Evolutionary conservation across 2,113 vertebrate genomes (phyloP).

Genomic region (Sprattus sprattus): DNA sequence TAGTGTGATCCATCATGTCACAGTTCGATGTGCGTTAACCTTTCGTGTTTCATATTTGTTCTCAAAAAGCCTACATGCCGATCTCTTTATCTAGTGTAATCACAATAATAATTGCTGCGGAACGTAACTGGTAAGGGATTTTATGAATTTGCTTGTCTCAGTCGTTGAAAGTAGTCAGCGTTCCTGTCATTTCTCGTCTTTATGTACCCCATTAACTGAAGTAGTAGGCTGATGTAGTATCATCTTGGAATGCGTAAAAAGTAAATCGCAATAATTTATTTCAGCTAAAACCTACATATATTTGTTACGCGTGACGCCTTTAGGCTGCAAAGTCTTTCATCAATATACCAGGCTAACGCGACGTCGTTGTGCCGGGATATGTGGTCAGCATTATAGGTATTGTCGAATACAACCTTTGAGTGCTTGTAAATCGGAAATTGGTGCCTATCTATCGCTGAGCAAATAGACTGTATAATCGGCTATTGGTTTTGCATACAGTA

Average conservation of each 20-base stretch:
- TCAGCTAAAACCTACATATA: background rate
- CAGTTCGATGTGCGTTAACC: background rate
- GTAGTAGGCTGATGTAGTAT: background rate
- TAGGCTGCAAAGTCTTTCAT: background rate
- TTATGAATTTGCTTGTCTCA: background rate
- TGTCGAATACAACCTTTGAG: background rate
- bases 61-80: background rate
- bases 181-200: background rate
- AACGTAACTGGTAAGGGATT: background rate
- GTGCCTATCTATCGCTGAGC: background rate
- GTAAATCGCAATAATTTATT: background rate
- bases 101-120: background rate
- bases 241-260: background rate
- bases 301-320: background rate
- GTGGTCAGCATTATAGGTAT: background rate
- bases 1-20: constrained; percentile 2
- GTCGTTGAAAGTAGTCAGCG: background rate
- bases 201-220: background rate
- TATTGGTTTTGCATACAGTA: background rate
- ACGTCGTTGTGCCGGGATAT: background rate
- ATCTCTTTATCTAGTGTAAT: background rate
- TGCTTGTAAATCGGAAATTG: background rate
- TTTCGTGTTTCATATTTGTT: background rate
- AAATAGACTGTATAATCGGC: constrained; percentile 2
- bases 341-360: background rate